Evolutionary conservation across 2,113 vertebrate species (phyloP).

Genomic region (Microtus ochrogaster): DNA sequence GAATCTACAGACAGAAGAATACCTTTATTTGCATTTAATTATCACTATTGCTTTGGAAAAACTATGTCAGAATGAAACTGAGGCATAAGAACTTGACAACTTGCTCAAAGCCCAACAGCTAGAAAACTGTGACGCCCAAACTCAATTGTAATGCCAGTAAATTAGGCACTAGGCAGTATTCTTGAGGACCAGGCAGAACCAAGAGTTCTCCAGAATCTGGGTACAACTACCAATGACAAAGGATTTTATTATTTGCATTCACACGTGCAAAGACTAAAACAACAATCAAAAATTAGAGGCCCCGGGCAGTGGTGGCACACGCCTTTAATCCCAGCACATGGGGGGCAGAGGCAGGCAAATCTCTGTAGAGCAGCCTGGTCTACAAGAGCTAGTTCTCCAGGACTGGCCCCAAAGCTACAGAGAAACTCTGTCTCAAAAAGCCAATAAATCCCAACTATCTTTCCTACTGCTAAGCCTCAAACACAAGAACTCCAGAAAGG

Average conservation of each 20-base stretch:
- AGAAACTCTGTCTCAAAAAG: too few relatives aligned
- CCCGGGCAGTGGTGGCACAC: too few relatives aligned
- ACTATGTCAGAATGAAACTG: neutral
- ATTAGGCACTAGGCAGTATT: neutral
- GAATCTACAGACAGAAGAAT: too few relatives aligned
- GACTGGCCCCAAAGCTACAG: too few relatives aligned
- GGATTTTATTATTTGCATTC: neutral
- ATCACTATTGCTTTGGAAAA: neutral
- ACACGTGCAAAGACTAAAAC: neutral
- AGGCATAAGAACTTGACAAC: neutral
- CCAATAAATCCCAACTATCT: neutral
- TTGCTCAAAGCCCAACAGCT: neutral
- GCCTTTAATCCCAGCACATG: too few relatives aligned
- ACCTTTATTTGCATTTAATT: neutral
- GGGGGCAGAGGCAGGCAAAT: too few relatives aligned
- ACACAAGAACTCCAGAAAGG: neutral
- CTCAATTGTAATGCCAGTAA: rapidly evolving
- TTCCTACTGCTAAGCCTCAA: neutral
- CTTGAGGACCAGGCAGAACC: neutral
- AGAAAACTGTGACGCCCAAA: neutral
- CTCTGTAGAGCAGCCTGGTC: too few relatives aligned
- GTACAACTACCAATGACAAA: neutral
- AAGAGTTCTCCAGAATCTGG: neutral
- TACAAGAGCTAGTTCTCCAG: too few relatives aligned
- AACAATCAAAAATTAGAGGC: neutral